These are phyloP conservation scores for Anoplophora glabripennis DNA, from an alignment of 1,140 invertebrate species.

Conservation along the genomic window DNA sequence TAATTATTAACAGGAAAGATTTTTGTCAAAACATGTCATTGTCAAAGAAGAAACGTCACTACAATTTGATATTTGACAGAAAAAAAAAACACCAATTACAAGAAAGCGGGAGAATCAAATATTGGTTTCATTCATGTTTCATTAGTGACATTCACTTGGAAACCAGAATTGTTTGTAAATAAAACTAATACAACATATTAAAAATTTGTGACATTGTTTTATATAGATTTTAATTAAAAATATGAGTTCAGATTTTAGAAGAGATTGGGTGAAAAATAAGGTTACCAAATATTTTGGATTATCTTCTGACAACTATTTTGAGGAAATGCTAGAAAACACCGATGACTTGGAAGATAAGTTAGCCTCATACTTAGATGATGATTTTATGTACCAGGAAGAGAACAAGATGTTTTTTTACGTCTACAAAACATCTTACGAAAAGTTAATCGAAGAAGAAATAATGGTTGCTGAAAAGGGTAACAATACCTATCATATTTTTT, in stretches of 20 bases:
- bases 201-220: too few species aligned
- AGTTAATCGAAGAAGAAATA: constrained; percentile 51
- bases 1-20: too few species aligned
- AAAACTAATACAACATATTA: too few species aligned
- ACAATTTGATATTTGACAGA: too few species aligned
- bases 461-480: constrained; percentile 51
- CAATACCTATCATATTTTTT: not conserved
- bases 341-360: constrained; percentile 49
- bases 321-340: constrained; percentile 48
- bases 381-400: constrained; percentile 37
- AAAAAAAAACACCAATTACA: too few species aligned
- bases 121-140: too few species aligned
- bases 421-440: constrained; percentile 50
- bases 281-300: constrained; percentile 47
- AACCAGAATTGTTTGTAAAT: too few species aligned
- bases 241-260: constrained; percentile 44
- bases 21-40: too few species aligned
- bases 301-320: constrained; percentile 45
- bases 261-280: constrained; percentile 51
- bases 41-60: too few species aligned
- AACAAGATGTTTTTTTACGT: constrained; percentile 48
- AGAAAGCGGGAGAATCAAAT: too few species aligned
- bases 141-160: too few species aligned
- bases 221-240: constrained; percentile 2
- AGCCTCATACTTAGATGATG: constrained; percentile 47